Evolutionary conservation across 1,140 invertebrate genomes (phyloP), one percentile per base, ranked within the genome.

Genomic region (Listronotus oregonensis): DNA sequence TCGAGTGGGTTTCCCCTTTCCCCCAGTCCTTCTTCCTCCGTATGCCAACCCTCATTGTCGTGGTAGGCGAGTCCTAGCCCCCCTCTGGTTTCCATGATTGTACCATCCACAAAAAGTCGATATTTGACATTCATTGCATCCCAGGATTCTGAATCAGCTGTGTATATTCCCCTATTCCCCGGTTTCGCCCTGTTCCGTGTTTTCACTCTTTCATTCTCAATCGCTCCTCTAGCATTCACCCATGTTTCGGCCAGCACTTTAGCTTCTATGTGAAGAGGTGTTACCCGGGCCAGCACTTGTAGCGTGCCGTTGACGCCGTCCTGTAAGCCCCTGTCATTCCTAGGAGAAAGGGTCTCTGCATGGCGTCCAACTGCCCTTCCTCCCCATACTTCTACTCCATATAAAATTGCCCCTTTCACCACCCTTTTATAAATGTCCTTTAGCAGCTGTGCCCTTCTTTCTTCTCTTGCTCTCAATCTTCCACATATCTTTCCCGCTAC

Each of bases 341-440:
- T 8, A 66, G 15, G 14, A 69, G 12, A 42, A 67, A 66, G 11
- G 62, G 39, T 37, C 70, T 57, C 27, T 71, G 64, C 12, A 57
- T 63, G 2, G 70, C 60, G 18, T 14, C 15, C 39, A 71, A 40
- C n/a, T 67, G 59, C 10, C 18, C 27, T 57, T n/a, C 14, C 9
- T 7, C 58, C 67, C 61, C 67, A 69, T 4, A 71, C 49, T 44
- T 64, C 67, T 0, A 47, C 37, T 43, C 63, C 68, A 43, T 71
- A 71, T 43, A 70, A 42, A 1, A 71, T 14, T 9, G 66, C 64
- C 21, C 60, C 59, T 46, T 52, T 64, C 3, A 64, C 44, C 0
- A 60, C 69, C 21, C 64, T 57, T 37, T 54, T 57, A 15, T 59
- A 69, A 4, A 73, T 61, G 49, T 58, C 47, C 34, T 46, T 62